phyloP scores from a whole-genome alignment of 2,888 invertebrate species.

The Tyria jacobaeae region DNA sequence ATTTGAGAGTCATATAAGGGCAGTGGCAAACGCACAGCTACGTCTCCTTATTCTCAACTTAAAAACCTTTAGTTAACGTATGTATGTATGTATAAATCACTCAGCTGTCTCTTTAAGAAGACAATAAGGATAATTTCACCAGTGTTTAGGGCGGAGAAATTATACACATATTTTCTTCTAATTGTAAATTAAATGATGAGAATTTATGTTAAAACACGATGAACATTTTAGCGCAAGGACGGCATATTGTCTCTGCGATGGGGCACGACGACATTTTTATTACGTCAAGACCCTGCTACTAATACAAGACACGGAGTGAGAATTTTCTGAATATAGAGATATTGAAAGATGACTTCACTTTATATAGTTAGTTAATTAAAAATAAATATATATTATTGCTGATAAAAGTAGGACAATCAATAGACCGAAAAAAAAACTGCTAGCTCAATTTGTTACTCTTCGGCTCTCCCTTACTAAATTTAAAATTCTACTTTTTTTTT shows the following conservation, averaged over 20 bases:
- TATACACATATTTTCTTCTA: slow-evolving; percentile 30
- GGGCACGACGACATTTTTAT: slow-evolving; percentile 33
- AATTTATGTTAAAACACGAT: slow-evolving; percentile 55
- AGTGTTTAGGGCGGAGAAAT: slow-evolving; percentile 29
- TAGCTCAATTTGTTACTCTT: too few relatives aligned
- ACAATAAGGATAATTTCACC: not conserved
- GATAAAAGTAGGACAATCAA: too few relatives aligned
- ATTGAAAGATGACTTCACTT: too few relatives aligned
- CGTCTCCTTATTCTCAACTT: not conserved
- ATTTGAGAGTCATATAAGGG: not conserved
- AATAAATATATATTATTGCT: too few relatives aligned
- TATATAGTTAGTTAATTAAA: too few relatives aligned
- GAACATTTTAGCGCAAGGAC: slow-evolving; percentile 49
- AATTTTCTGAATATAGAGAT: too few relatives aligned
- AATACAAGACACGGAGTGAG: slow-evolving; percentile 39
- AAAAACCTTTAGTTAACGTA: not conserved
- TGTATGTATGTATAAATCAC: slow-evolving; percentile 8
- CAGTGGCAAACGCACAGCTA: too few relatives aligned
- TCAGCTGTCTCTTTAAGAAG: not conserved
- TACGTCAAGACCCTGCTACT: slow-evolving; percentile 37
- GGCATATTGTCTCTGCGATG: slow-evolving; percentile 47
- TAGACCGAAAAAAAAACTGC: too few relatives aligned
- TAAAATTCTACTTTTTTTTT: too few relatives aligned
- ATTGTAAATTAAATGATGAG: slow-evolving; percentile 46
- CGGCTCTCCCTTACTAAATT: too few relatives aligned